These are phyloP conservation scores for Lethrus apterus DNA, from an alignment of 1,140 invertebrate genomes.

Conservation along the genomic window DNA sequence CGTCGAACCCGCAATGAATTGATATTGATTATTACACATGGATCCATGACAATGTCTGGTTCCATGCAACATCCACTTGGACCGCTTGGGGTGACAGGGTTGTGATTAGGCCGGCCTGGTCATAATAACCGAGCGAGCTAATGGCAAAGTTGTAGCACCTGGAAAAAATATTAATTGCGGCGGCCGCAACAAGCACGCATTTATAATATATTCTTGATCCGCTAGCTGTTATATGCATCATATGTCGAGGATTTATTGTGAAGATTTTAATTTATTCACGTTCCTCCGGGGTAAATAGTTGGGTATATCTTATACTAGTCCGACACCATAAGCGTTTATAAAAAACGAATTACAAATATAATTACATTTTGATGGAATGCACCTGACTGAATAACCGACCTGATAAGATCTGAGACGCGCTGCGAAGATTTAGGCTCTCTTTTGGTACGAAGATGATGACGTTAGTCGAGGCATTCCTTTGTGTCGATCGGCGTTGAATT, in stretches of 20 bases:
- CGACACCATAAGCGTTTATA: conserved; percentile 23
- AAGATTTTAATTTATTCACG: conserved; percentile 38
- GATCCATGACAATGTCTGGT: too few relatives aligned
- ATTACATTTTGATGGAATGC: conserved; percentile 34
- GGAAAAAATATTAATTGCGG: conserved; percentile 34
- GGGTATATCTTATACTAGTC: conserved; percentile 25
- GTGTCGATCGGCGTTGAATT: too few relatives aligned
- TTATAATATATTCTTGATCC: conserved; percentile 34
- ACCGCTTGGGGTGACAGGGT: conserved; percentile 30
- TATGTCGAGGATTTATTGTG: conserved; percentile 37
- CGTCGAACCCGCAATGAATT: too few relatives aligned
- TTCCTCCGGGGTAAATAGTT: conserved; percentile 29
- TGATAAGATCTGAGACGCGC: neutral
- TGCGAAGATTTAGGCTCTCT: neutral
- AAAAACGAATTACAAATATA: conserved; percentile 35
- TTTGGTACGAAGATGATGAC: neutral
- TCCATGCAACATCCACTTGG: conserved; percentile 7
- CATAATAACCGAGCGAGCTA: conserved; percentile 21
- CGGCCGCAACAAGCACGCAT: conserved; percentile 27
- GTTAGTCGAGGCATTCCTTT: too few relatives aligned
- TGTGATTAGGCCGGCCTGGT: conserved; percentile 27
- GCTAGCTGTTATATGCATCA: conserved; percentile 27
- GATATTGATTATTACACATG: too few relatives aligned
- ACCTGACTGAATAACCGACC: conserved; percentile 23
- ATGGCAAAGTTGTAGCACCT: conserved; percentile 31